Evolutionary conservation across 2,113 vertebrate species (phyloP).

Genomic region (Phalacrocorax aristotelis): DNA sequence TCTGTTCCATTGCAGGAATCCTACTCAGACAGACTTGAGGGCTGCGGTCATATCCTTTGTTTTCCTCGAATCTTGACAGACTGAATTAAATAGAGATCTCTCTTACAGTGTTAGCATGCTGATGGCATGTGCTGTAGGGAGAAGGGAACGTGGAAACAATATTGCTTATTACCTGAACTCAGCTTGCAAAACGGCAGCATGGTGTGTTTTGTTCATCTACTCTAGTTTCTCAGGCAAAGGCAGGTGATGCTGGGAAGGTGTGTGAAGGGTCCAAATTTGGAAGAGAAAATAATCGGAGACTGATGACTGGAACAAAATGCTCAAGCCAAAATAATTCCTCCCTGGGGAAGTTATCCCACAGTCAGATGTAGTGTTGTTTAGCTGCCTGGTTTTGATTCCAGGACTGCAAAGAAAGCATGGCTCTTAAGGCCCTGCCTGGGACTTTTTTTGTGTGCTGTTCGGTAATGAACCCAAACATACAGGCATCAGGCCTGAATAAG

Average conservation of each 20-base stretch:
- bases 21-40: background rate
- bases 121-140: background rate
- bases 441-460: background rate
- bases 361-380: background rate
- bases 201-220: background rate
- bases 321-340: constrained; percentile 7
- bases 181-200: background rate
- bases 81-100: background rate
- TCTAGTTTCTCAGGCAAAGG: background rate
- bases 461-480: background rate
- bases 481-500: background rate
- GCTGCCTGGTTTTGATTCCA: constrained; percentile 32
- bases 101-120: background rate
- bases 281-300: background rate
- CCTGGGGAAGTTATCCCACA: background rate
- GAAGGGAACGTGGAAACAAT: background rate
- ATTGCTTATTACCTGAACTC: background rate
- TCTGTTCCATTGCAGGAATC: background rate
- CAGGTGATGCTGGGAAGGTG: constrained; percentile 27
- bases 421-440: background rate
- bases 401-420: background rate
- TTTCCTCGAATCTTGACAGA: background rate
- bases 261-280: background rate
- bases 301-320: constrained; percentile 14
- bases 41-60: background rate